A percentile compares a stretch with the other conserved stretches of the same genome.
phyloP scores from a whole-genome alignment of 2,888 invertebrate genomes.

The Caenorhabditis sp. region DNA sequence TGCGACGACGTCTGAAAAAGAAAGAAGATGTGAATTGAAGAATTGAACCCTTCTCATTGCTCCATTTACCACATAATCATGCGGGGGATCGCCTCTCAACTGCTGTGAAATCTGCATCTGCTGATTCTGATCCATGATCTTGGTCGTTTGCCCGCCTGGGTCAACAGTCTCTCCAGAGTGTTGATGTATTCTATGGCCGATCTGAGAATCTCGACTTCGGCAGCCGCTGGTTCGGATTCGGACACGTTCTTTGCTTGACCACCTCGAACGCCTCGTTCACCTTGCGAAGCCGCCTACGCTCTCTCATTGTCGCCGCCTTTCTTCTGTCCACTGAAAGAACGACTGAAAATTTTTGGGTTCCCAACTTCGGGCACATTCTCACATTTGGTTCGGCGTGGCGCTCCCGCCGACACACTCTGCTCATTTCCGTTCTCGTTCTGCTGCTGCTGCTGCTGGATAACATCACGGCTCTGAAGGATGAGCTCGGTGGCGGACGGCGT shows the following conservation, averaged over 20 bases:
- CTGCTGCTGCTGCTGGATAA: not conserved
- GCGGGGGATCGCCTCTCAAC: slow-evolving; percentile 27
- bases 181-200: slow-evolving; percentile 99
- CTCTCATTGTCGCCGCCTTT: slow-evolving; percentile 96
- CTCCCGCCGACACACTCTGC: slow-evolving; percentile 13
- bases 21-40: not conserved
- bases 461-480: not conserved
- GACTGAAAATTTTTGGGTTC: too few relatives aligned
- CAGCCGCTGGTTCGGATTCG: slow-evolving; percentile 94
- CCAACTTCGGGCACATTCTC: slow-evolving; percentile 7
- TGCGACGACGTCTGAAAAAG: slow-evolving; percentile 53
- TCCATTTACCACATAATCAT: slow-evolving; percentile 65
- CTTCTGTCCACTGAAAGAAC: slow-evolving; percentile 88
- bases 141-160: slow-evolving; percentile 72
- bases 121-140: slow-evolving; percentile 74
- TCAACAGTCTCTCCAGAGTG: slow-evolving; percentile 81
- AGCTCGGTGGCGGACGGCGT: slow-evolving; percentile 3
- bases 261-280: slow-evolving; percentile 98
- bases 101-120: slow-evolving; percentile 47
- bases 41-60: slow-evolving; percentile 1
- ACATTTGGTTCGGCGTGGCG: slow-evolving; percentile 61
- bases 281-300: slow-evolving; percentile 92
- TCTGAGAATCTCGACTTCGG: slow-evolving; percentile 97
- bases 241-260: slow-evolving; percentile 91
- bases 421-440: slow-evolving; percentile 3